A percentile compares a stretch with the other conserved stretches of the same genome.
phyloP scores from a whole-genome alignment of 2,797 vertebrate genomes.

The Megaceryle alcyon region DNA sequence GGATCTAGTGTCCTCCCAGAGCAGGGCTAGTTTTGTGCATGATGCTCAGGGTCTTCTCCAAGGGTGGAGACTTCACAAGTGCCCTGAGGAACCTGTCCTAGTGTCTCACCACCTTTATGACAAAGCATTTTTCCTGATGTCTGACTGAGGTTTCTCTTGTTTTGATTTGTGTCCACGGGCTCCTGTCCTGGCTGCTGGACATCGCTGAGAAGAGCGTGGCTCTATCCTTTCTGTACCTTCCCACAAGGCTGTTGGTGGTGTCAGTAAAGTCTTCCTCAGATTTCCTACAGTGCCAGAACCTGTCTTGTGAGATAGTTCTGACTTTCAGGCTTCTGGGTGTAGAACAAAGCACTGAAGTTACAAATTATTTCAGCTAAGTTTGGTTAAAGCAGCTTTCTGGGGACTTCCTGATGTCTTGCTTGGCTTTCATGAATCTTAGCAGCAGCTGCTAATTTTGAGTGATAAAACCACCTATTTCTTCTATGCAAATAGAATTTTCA shows the following conservation, averaged over 20 bases:
- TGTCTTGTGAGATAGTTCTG: neutral
- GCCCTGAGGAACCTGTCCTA: neutral
- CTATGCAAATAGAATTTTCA: neutral
- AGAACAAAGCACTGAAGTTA: neutral
- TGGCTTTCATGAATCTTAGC: neutral
- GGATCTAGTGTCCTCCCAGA: neutral
- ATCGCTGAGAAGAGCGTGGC: neutral
- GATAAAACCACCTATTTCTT: neutral
- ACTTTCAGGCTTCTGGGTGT: neutral
- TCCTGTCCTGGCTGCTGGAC: neutral
- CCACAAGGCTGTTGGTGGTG: neutral
- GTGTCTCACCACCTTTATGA: neutral
- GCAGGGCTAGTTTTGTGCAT: neutral
- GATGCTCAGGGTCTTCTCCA: neutral
- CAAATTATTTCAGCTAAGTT: neutral
- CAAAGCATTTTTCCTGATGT: neutral
- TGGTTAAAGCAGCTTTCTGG: neutral
- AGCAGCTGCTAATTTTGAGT: neutral
- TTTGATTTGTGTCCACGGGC: neutral
- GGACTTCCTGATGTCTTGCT: neutral
- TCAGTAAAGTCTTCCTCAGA: neutral
- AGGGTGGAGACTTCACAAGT: neutral
- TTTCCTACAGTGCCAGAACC: neutral
- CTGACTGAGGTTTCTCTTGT: neutral
- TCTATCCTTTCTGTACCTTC: neutral